Evolutionary conservation across 2,888 invertebrate genomes (phyloP).

Genomic region (Harpalus rufipes): DNA sequence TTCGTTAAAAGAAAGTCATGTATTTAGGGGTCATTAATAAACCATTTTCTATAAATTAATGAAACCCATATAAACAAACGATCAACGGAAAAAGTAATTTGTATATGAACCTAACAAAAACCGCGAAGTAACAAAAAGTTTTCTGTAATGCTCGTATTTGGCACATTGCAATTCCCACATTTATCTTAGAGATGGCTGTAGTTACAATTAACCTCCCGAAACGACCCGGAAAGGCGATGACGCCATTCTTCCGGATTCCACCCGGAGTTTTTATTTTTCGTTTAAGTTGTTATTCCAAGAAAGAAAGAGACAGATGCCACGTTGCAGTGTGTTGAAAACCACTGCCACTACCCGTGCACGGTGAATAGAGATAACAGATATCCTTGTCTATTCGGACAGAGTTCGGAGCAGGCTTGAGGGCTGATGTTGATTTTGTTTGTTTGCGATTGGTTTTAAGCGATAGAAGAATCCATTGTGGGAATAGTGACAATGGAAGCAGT

Average conservation of each 20-base stretch:
- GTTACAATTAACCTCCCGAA: conserved; percentile 20
- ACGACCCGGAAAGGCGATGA: conserved; percentile 30
- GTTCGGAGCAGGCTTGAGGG: conserved; percentile 2
- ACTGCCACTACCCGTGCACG: neutral
- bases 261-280: conserved; percentile 29
- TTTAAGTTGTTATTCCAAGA: neutral
- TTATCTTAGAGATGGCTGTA: neutral
- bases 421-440: conserved; percentile 33
- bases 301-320: neutral
- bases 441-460: conserved; percentile 48
- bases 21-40: no score
- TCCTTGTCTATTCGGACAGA: conserved; percentile 16
- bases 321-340: conserved; percentile 17
- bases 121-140: no score
- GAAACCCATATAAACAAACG: no score
- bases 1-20: no score
- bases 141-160: neutral
- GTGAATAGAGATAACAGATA: conserved; percentile 27
- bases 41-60: no score
- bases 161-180: conserved; percentile 6
- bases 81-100: no score
- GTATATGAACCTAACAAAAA: no score
- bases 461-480: conserved; percentile 34
- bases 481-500: conserved; percentile 30
- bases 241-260: conserved; percentile 24